Percentiles rank a stretch among this genome's conserved stretches.
phyloP scores from a whole-genome alignment of 1,140 invertebrate species.

The Sesamia nonagrioides region DNA sequence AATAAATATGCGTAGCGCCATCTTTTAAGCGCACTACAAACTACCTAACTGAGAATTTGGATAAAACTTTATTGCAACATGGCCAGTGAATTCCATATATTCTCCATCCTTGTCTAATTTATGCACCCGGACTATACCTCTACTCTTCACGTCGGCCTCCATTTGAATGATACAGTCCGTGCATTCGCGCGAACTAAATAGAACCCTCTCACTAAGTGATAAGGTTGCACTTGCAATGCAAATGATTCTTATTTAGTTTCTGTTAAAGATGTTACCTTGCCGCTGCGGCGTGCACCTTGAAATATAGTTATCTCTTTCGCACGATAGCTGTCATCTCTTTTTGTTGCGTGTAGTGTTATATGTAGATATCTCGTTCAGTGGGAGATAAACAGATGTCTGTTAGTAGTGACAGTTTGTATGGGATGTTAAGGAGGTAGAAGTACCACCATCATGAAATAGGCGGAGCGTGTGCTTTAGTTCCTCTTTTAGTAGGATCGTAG shows the following conservation, averaged over 20 bases:
- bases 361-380: constrained; percentile 84
- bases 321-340: constrained; percentile 74
- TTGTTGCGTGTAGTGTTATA: constrained; percentile 79
- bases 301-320: constrained; percentile 80
- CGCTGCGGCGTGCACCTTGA: constrained; percentile 74
- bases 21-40: constrained; percentile 70
- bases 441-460: constrained; percentile 86
- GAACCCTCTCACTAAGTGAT: constrained; percentile 70
- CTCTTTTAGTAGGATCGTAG: constrained; percentile 51
- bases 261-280: constrained; percentile 67
- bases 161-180: constrained; percentile 62
- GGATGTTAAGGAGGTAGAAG: constrained; percentile 63
- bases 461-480: constrained; percentile 66
- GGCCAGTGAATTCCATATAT: constrained; percentile 64
- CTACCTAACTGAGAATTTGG: constrained; percentile 60
- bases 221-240: constrained; percentile 83
- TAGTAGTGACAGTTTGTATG: constrained; percentile 70
- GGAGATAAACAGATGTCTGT: constrained; percentile 82
- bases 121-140: constrained; percentile 64
- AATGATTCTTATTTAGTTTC: constrained; percentile 61
- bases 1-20: constrained; percentile 71
- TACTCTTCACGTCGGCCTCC: constrained; percentile 63
- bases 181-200: constrained; percentile 68
- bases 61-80: constrained; percentile 71
- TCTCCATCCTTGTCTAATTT: constrained; percentile 69